phyloP scores from a whole-genome alignment of 2,113 vertebrate species.

The Conger conger region DNA sequence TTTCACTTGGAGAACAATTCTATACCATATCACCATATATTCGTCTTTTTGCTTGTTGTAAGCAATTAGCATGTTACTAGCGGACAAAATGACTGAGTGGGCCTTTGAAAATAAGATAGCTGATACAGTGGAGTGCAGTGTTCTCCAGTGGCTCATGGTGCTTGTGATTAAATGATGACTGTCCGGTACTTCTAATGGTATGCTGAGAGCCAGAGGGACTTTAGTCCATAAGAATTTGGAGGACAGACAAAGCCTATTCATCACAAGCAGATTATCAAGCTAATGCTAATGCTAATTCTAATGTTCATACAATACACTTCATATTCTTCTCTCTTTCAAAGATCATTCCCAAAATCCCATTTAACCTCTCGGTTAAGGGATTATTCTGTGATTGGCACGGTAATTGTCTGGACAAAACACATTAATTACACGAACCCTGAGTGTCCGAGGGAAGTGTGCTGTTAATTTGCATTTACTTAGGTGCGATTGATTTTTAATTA shows the following conservation, averaged over 20 bases:
- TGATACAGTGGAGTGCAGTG: background rate
- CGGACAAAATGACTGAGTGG: no score
- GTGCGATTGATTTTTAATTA: background rate
- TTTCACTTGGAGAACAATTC: no score
- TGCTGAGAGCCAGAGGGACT: conserved; percentile 41
- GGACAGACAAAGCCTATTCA: conserved; percentile 62
- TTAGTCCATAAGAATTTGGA: conserved; percentile 37
- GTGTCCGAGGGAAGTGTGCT: background rate
- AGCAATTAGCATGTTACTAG: no score
- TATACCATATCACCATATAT: no score
- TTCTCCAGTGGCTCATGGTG: background rate
- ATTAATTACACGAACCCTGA: background rate
- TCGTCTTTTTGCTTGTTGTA: no score
- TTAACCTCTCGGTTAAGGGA: conserved; percentile 58
- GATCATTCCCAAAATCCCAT: conserved; percentile 64
- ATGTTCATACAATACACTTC: conserved; percentile 64
- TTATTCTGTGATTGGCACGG: conserved; percentile 48
- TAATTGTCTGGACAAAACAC: background rate
- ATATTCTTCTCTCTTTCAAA: conserved; percentile 52
- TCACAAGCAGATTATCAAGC: conserved; percentile 64
- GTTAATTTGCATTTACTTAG: background rate
- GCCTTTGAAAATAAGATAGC: no score
- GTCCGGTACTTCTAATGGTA: background rate
- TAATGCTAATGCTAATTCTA: conserved; percentile 66
- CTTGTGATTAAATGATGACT: background rate